Base-by-base conservation (phyloP, 2,888 invertebrate genomes). In the Rambutsinella grinnellia region DNA sequence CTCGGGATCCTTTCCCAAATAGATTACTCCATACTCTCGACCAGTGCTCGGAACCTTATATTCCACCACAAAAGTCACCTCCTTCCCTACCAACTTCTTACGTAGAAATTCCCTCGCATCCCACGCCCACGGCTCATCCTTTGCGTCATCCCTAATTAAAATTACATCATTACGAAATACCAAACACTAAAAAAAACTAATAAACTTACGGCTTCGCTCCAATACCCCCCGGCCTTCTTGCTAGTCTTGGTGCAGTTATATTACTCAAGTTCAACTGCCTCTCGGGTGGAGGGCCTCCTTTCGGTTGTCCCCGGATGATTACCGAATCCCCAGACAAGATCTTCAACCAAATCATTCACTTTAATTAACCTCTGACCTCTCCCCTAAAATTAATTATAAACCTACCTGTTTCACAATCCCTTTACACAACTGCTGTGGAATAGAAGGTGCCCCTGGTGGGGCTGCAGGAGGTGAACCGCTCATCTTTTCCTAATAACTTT, bases 121-220 rank as follows among this genome's bases (percentile, higher is more conserved):
- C 97, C 98, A 99, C 0, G 97, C 98, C 89, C 90, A 99, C 1
- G 98, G 95, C 88, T 99, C 95, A 86, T 96, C 96, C 86, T 92
- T 93, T 13, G 91, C 90, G 85, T 93, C 93, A 49, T 75, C 75
- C 13, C 74, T 74, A 24, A 54, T 90, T 90, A 51, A 90, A 54
- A 21, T 44, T 28, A 27, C 3, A 5, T 51, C 19, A 8, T 27
- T 26, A 23, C 21, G n/a, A 56, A 56, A 5, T 10, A n/a, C 47
- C n/a, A n/a, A n/a, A n/a, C n/a, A n/a, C n/a, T n/a, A n/a, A 36
- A 36, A 36, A 36, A 36, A 23, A 19, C 10, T n/a, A n/a, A n/a
- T n/a, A n/a, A n/a, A 84, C 23, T 82, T 78, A 75, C 86, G 75
- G 67, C 51, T 75, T 75, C 8, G 24, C 36, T 23, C 75, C 75